phyloP scores from a whole-genome alignment of 2,888 invertebrate genomes.

The Xiphydria camelus region DNA sequence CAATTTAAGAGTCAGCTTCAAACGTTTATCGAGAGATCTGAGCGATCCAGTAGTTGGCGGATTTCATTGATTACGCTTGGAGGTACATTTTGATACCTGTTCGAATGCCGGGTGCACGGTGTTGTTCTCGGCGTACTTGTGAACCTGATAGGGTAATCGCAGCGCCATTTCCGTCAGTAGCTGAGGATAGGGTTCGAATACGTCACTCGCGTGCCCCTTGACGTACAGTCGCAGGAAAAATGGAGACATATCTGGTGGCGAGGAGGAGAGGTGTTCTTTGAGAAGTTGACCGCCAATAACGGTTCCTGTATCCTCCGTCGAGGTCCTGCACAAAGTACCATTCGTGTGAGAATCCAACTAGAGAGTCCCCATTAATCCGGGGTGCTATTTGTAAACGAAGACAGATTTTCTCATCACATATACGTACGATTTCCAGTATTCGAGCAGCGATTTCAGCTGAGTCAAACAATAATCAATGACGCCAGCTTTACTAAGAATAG shows the following conservation, averaged over 20 bases:
- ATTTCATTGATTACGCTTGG: neutral
- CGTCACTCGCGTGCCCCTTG: conserved; percentile 86
- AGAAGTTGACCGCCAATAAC: conserved; percentile 71
- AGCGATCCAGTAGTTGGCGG: neutral
- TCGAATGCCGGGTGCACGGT: conserved; percentile 49
- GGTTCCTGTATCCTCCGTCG: conserved; percentile 54
- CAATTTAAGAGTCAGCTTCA: no score
- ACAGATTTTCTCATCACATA: no score
- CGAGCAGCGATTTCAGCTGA: conserved; percentile 71
- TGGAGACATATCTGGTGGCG: conserved; percentile 93
- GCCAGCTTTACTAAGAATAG: conserved; percentile 69
- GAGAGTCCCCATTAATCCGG: no score
- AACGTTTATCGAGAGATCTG: no score
- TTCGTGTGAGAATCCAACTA: no score
- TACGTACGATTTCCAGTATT: conserved; percentile 72
- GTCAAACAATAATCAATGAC: conserved; percentile 75
- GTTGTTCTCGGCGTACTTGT: conserved; percentile 65
- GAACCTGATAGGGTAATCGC: conserved; percentile 90
- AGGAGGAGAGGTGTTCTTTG: conserved; percentile 78
- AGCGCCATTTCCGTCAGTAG: conserved; percentile 95
- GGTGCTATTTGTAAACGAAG: no score
- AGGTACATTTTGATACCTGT: conserved; percentile 40
- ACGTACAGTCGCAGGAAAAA: conserved; percentile 93
- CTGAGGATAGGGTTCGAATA: conserved; percentile 92
- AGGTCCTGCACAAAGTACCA: conserved; percentile 45